phyloP scores from a whole-genome alignment of 2,113 vertebrate genomes.

The Syngnathus scovelli region DNA sequence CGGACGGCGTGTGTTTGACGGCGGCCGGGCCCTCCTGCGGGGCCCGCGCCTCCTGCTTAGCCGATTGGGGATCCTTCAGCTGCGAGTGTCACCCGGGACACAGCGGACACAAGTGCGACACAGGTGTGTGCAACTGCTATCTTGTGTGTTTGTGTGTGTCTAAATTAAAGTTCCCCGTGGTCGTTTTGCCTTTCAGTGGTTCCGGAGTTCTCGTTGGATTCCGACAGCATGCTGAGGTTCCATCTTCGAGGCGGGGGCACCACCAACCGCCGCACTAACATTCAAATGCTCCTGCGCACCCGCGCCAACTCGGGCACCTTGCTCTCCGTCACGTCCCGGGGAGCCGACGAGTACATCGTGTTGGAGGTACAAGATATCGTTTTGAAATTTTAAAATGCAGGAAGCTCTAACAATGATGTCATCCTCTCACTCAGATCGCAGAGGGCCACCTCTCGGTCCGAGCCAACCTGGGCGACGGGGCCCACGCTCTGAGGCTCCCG shows the following conservation, averaged over 20 bases:
- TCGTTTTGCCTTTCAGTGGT: constrained; percentile 58
- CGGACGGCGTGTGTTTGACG: constrained; percentile 73
- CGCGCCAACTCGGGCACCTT: constrained; percentile 69
- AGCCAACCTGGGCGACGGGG: constrained; percentile 72
- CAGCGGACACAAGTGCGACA: constrained; percentile 76
- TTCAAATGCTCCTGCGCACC: constrained; percentile 79
- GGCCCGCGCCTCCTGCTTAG: constrained; percentile 73
- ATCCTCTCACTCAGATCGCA: constrained; percentile 58
- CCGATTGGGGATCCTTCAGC: constrained; percentile 79
- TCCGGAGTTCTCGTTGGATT: constrained; percentile 82
- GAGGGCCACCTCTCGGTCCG: constrained; percentile 74
- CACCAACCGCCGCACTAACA: constrained; percentile 62
- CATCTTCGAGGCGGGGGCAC: constrained; percentile 64
- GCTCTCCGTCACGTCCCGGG: constrained; percentile 71
- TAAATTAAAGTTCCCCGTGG: neutral
- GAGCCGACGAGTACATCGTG: constrained; percentile 60
- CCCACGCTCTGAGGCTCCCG: constrained; percentile 62
- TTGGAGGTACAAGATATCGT: constrained; percentile 68
- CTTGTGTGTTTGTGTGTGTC: too few relatives aligned
- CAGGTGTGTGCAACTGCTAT: constrained; percentile 57
- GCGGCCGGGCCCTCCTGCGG: constrained; percentile 74
- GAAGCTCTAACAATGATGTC: neutral
- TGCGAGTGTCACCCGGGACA: constrained; percentile 81
- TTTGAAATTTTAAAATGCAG: neutral
- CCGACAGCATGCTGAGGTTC: constrained; percentile 71